phyloP scores from a whole-genome alignment of 2,888 invertebrate species.

The Notodonta dromedarius region DNA sequence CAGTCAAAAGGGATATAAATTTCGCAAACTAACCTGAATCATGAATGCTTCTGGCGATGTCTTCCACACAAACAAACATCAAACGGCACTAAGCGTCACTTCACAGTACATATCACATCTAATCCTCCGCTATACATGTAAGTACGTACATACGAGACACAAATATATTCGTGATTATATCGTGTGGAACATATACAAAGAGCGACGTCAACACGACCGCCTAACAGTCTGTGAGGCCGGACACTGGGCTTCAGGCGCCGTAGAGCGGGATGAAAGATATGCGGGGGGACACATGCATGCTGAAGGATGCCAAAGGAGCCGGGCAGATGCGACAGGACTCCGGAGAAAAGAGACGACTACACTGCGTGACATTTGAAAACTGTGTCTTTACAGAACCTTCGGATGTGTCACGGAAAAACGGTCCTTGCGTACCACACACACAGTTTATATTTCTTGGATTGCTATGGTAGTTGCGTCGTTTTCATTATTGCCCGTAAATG shows the following conservation, averaged over 20 bases:
- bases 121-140: constrained; percentile 64
- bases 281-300: constrained; percentile 76
- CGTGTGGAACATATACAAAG: constrained; percentile 47
- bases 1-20: constrained; percentile 25
- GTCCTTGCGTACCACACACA: neutral
- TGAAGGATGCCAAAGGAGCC: constrained; percentile 82
- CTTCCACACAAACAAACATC: constrained; percentile 71
- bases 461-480: constrained; percentile 50
- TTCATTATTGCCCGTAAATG: constrained; percentile 50
- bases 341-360: constrained; percentile 83
- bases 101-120: constrained; percentile 80
- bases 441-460: constrained; percentile 43
- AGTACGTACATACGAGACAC: constrained; percentile 57
- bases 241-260: constrained; percentile 77
- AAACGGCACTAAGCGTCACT: constrained; percentile 72
- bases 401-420: constrained; percentile 33
- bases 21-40: constrained; percentile 77
- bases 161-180: constrained; percentile 59
- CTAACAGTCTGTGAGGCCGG: constrained; percentile 76
- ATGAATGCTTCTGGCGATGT: constrained; percentile 68
- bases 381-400: constrained; percentile 80
- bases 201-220: constrained; percentile 70
- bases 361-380: constrained; percentile 83
- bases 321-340: constrained; percentile 82
- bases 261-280: constrained; percentile 81